Evolutionary conservation across 2,888 invertebrate genomes (phyloP), one percentile per base, ranked within the genome.

Genomic region (Amphipyra berbera): DNA sequence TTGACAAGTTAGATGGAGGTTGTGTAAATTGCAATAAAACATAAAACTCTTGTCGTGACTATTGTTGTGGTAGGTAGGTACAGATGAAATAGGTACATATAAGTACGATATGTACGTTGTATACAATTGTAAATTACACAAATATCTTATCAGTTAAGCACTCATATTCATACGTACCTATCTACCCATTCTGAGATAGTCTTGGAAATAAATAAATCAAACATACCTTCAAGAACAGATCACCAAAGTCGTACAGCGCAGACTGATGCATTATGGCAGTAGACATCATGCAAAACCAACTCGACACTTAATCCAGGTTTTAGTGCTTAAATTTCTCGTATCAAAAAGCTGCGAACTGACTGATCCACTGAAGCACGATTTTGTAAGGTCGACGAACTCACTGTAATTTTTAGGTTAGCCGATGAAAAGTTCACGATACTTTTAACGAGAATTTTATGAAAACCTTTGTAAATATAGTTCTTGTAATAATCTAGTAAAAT

Each of bases 191-290:
- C 27, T 0, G 40, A 10, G n/a, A 45, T 15, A 41, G 2, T 40
- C 52, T 55, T 46, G 37, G 33, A 55, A 62, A 54, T 57, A 57
- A 55, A 64, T 60, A 67, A 73, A 69, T 61, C 60, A 68, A 73
- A 86, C 91, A 93, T 96, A 97, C 97, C 96, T 97, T 97, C 90
- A 96, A 95, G 85, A 96, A 95, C 92, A 96, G 95, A 92, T 97
- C 97, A 95, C 96, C 96, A 95, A 97, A 96, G 87, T 97, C 97
- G 95, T 96, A 97, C 95, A 96, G 96, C 88, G 97, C 96, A 93
- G 96, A 95, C 94, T 96, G 96, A 93, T 96, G 96, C 97, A 97
- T 97, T 92, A 97, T 96, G 91, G 97, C 97, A 83, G 97, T 96
- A 94, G 97, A 97, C 97, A 97, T 97, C 89, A 91, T 96, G 93